Conservation (phyloP, 1,140 invertebrate species). For the Drosophila oshimai region DNA sequence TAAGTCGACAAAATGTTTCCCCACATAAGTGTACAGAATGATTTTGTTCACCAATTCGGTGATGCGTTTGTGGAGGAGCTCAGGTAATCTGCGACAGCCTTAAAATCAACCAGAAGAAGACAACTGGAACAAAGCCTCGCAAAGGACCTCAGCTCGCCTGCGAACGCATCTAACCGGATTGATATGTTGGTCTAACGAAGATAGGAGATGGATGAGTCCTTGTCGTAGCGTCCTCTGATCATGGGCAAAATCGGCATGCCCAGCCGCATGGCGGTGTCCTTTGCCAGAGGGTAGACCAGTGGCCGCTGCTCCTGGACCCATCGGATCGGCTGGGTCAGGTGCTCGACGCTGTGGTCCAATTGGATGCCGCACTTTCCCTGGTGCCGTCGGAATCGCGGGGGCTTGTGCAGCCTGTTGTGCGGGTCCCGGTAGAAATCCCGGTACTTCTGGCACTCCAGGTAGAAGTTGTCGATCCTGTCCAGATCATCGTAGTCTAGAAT, state of each 20-base stretch:
- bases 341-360: conserved; percentile 32
- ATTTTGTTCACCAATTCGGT: background rate
- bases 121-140: background rate
- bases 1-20: too few relatives aligned
- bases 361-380: conserved; percentile 53
- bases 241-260: conserved; percentile 8
- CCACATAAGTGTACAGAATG: background rate
- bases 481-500: conserved; percentile 60
- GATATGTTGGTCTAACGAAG: conserved; percentile 56
- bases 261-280: conserved; percentile 29
- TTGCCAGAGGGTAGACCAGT: conserved; percentile 30
- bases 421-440: conserved; percentile 76
- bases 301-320: conserved; percentile 35
- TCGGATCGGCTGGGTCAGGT: conserved; percentile 29
- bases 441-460: conserved; percentile 62
- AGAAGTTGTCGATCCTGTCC: conserved; percentile 66
- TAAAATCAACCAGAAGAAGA: too few relatives aligned
- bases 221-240: conserved; percentile 26
- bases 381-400: conserved; percentile 22
- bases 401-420: conserved; percentile 53
- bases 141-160: background rate
- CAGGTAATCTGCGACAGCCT: background rate
- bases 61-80: background rate
- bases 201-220: conserved; percentile 15
- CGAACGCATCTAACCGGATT: background rate